phyloP scores from a whole-genome alignment of 2,888 invertebrate genomes.

The Andrena hattorfiana region DNA sequence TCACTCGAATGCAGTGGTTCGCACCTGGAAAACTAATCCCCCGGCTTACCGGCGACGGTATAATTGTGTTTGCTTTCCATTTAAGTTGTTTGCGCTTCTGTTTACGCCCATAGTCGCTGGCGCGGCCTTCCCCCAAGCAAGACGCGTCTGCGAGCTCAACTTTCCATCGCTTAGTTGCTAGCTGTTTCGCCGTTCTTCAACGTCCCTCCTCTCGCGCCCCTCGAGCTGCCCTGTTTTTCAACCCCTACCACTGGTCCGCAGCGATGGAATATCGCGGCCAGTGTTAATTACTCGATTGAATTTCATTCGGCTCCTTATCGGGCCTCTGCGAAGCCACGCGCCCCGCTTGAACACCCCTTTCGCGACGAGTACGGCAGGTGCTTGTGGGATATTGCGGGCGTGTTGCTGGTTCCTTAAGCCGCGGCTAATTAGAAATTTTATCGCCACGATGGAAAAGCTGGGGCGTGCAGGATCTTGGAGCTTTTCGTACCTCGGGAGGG shows the following conservation, averaged over 20 bases:
- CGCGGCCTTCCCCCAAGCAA: slow-evolving; percentile 42
- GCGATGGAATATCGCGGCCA: slow-evolving; percentile 6
- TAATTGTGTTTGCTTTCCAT: slow-evolving; percentile 83
- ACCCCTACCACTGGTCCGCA: slow-evolving; percentile 4
- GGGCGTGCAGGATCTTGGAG: background rate
- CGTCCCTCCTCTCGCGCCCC: slow-evolving; percentile 26
- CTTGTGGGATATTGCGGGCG: background rate
- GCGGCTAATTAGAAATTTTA: background rate
- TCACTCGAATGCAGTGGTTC: slow-evolving; percentile 54
- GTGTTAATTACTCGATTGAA: slow-evolving; percentile 53
- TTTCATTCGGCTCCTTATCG: slow-evolving; percentile 26
- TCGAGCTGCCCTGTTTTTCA: slow-evolving; percentile 28
- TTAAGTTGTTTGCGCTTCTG: slow-evolving; percentile 81
- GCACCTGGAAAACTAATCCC: slow-evolving; percentile 72
- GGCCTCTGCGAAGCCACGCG: background rate
- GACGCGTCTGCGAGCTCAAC: slow-evolving; percentile 64
- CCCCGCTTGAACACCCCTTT: background rate
- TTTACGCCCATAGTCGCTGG: slow-evolving; percentile 71
- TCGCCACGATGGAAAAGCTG: background rate
- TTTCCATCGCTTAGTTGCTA: slow-evolving; percentile 46
- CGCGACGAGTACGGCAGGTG: background rate
- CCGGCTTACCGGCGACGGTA: slow-evolving; percentile 60
- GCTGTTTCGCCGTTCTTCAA: slow-evolving; percentile 24
- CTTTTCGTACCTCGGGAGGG: too few species aligned
- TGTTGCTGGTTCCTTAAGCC: background rate